Evolutionary conservation across 2,113 vertebrate genomes (phyloP).

Genomic region (Paedocypris sp.): DNA sequence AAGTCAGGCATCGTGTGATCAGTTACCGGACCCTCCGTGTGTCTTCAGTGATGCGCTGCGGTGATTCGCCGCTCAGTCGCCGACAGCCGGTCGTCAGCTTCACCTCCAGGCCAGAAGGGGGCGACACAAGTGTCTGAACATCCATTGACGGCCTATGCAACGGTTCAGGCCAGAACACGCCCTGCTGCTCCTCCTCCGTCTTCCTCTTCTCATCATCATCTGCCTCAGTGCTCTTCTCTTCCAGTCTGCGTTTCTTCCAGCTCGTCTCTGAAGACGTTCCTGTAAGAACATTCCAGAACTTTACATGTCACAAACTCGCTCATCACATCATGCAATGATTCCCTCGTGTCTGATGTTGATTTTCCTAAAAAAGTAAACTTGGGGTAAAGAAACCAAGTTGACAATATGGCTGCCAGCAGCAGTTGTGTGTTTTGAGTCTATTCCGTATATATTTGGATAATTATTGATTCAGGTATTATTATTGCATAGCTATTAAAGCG

Average conservation of each 20-base stretch:
- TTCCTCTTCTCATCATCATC: neutral
- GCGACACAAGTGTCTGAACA: constrained; percentile 46
- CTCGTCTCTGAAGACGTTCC: constrained; percentile 37
- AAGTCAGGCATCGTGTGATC: neutral
- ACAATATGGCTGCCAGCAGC: too few species aligned
- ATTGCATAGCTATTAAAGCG: too few species aligned
- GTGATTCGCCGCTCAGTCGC: constrained; percentile 33
- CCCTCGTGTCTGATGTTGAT: too few species aligned
- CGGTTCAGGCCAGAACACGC: constrained; percentile 57
- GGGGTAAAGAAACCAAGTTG: too few species aligned
- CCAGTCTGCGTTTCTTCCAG: constrained; percentile 40
- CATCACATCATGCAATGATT: too few species aligned
- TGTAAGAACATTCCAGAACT: too few species aligned
- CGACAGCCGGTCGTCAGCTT: constrained; percentile 41
- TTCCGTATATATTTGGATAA: too few species aligned
- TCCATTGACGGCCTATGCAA: constrained; percentile 42
- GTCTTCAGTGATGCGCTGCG: neutral
- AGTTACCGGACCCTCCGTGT: constrained; percentile 39
- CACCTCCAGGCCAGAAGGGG: constrained; percentile 31
- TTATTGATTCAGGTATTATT: too few species aligned
- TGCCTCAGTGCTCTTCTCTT: neutral
- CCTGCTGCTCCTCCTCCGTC: neutral
- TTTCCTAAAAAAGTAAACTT: too few species aligned
- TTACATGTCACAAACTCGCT: too few species aligned
- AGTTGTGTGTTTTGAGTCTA: too few species aligned